phyloP scores from a whole-genome alignment of 2,888 invertebrate genomes.

The Heteromurus nitidus region DNA sequence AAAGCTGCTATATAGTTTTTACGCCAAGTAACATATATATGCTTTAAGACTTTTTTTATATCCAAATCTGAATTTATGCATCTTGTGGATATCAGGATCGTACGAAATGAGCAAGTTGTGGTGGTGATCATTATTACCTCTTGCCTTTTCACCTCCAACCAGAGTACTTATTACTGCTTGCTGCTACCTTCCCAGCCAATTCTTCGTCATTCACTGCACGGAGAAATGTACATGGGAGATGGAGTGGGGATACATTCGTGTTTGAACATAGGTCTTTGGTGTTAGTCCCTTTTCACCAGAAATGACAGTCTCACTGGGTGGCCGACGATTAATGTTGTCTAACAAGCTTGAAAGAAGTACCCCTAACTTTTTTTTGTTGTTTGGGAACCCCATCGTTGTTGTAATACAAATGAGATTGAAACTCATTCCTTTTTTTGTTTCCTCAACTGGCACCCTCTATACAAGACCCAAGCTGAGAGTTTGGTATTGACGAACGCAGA shows the following conservation, averaged over 20 bases:
- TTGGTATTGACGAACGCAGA: too few species aligned
- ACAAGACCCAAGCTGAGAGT: not conserved
- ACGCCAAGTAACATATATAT: too few species aligned
- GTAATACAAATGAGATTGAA: constrained; percentile 62
- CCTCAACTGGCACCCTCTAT: not conserved
- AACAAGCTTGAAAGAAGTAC: constrained; percentile 73
- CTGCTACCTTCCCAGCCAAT: not conserved
- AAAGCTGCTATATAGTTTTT: too few species aligned
- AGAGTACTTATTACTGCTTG: not conserved
- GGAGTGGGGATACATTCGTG: constrained; percentile 30
- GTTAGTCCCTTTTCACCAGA: constrained; percentile 70
- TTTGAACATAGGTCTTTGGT: constrained; percentile 49
- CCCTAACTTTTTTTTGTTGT: constrained; percentile 53
- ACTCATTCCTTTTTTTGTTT: constrained; percentile 4
- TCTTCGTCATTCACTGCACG: not conserved
- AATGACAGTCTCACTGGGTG: constrained; percentile 74
- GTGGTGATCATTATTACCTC: constrained; percentile 48
- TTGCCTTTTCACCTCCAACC: constrained; percentile 53
- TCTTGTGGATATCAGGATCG: too few species aligned
- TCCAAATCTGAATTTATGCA: too few species aligned
- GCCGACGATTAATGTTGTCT: constrained; percentile 74
- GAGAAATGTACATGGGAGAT: not conserved
- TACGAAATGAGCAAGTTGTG: constrained; percentile 31
- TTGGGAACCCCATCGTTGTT: constrained; percentile 53
- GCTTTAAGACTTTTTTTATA: too few species aligned